These are phyloP conservation scores for Oedothorax gibbosus DNA, from an alignment of 1,140 invertebrate species.

Conservation along the genomic window DNA sequence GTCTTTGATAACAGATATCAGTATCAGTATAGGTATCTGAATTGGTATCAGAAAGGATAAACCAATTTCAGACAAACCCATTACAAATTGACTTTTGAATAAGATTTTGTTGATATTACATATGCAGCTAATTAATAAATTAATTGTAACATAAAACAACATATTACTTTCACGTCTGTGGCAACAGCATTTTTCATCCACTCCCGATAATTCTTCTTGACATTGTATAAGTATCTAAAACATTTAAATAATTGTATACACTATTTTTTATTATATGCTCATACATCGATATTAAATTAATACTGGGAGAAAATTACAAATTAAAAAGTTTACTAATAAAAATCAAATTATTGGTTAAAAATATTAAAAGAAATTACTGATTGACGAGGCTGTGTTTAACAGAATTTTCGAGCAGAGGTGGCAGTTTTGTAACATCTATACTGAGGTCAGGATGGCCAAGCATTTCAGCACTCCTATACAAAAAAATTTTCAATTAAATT, in stretches of 20 bases:
- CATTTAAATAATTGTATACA: not conserved
- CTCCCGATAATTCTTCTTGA: conserved; percentile 91
- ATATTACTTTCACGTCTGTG: conserved; percentile 79
- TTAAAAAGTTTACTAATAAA: too few species aligned
- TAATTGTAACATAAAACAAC: not conserved
- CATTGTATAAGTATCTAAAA: conserved; percentile 77
- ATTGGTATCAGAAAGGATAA: too few species aligned
- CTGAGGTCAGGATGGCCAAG: conserved; percentile 89
- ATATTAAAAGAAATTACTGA: conserved; percentile 75
- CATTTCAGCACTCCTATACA: conserved; percentile 72
- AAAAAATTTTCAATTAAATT: not conserved
- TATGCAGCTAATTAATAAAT: not conserved
- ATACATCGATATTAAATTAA: too few species aligned
- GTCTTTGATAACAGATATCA: too few species aligned
- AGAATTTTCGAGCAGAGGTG: conserved; percentile 80
- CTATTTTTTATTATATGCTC: too few species aligned
- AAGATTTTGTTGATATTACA: too few species aligned
- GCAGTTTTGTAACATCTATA: conserved; percentile 77
- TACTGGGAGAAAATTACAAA: too few species aligned
- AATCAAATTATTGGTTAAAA: not conserved
- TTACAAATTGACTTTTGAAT: too few species aligned
- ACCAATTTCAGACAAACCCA: too few species aligned
- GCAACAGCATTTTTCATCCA: conserved; percentile 96
- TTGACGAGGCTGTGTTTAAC: conserved; percentile 83
- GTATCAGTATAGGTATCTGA: too few species aligned